Evolutionary conservation across 2,797 vertebrate species (phyloP).

Genomic region (Pseudomugil tenellus): DNA sequence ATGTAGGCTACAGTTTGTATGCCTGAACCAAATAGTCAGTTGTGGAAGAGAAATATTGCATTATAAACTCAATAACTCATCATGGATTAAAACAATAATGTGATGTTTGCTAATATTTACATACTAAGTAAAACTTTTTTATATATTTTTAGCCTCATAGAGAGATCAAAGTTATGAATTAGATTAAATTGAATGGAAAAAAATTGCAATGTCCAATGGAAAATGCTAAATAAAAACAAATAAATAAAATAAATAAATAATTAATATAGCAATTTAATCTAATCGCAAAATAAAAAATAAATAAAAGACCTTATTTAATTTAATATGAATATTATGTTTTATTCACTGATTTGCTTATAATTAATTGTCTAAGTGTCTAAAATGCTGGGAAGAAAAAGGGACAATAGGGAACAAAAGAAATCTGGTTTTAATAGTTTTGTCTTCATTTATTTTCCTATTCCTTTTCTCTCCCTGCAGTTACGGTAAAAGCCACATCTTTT

Average conservation of each 20-base stretch:
- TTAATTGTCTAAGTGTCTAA: not conserved
- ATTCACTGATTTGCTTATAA: not conserved
- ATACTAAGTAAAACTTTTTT: not conserved
- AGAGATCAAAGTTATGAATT: too few species aligned
- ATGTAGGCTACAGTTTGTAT: constrained; percentile 27
- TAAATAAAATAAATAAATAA: too few species aligned
- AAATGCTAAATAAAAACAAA: too few species aligned
- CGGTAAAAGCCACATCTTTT: constrained; percentile 60
- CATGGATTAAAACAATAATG: too few species aligned
- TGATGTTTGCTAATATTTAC: too few species aligned
- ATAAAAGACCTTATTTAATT: too few species aligned
- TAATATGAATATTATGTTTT: too few species aligned
- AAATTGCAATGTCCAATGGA: too few species aligned
- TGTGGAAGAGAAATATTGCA: constrained; percentile 82
- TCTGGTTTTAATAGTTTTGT: constrained; percentile 13
- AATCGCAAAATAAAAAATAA: too few species aligned
- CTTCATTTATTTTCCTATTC: constrained; percentile 34
- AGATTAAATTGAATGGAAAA: too few species aligned
- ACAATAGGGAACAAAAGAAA: not conserved
- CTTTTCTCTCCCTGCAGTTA: constrained; percentile 48
- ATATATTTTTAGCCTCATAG: not conserved
- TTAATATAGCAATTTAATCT: too few species aligned
- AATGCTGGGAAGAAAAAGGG: not conserved
- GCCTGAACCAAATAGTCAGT: constrained; percentile 85
- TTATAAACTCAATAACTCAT: constrained; percentile 59